These are phyloP conservation scores for Melanostoma mellinum DNA, from an alignment of 2,888 invertebrate genomes.

Conservation along the genomic window DNA sequence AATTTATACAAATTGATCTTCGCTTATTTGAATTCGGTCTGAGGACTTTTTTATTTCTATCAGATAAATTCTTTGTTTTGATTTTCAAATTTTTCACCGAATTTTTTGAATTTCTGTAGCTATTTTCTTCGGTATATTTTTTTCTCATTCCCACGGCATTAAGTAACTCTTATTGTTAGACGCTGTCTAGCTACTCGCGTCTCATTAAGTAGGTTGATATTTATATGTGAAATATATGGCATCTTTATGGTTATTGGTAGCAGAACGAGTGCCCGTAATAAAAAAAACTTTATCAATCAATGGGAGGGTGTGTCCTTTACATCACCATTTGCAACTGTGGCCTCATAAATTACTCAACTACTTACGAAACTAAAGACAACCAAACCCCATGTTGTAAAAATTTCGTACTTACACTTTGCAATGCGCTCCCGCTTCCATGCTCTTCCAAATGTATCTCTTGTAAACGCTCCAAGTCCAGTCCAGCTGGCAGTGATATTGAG, in stretches of 20 bases:
- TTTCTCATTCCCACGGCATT: no score
- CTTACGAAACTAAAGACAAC: slow-evolving; percentile 3
- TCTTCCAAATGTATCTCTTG: slow-evolving; percentile 78
- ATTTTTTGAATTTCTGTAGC: slow-evolving; percentile 1
- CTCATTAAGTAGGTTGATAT: no score
- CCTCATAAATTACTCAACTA: background rate
- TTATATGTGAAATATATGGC: no score
- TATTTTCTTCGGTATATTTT: background rate
- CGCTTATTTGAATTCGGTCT: slow-evolving; percentile 6
- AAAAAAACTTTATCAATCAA: no score
- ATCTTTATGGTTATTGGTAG: no score
- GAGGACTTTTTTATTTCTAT: slow-evolving; percentile 10
- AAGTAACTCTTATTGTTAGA: no score
- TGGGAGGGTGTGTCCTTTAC: no score
- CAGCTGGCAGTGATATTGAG: slow-evolving; percentile 89
- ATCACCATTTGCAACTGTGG: no score
- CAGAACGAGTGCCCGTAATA: no score
- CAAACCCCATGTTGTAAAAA: background rate
- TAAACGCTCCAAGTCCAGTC: slow-evolving; percentile 85
- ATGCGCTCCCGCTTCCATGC: slow-evolving; percentile 76
- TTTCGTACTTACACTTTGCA: slow-evolving; percentile 77
- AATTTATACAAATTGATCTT: slow-evolving; percentile 33
- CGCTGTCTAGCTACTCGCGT: no score
- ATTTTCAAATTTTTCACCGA: slow-evolving; percentile 7
- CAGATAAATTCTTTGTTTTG: slow-evolving; percentile 14